Conservation (phyloP, 2,888 invertebrate species). For the Euproctis similis region DNA sequence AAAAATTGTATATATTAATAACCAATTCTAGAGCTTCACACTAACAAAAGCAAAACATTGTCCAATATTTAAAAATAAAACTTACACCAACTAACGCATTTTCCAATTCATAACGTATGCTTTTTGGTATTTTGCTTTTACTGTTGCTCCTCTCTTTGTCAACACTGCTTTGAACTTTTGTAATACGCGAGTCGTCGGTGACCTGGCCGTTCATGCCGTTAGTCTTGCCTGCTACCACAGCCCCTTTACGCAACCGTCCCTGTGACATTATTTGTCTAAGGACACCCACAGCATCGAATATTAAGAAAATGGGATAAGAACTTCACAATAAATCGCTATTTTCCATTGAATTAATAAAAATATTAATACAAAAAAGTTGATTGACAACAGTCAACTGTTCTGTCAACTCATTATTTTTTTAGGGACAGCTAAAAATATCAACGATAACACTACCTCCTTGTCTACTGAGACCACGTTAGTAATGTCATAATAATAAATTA, state of each 20-base stretch:
- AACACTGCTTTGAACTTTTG: constrained; percentile 6
- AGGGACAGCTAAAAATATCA: too few relatives aligned
- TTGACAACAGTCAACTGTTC: constrained; percentile 32
- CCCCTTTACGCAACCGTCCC: constrained; percentile 26
- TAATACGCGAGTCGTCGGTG: constrained; percentile 21
- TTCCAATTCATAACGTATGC: constrained; percentile 55
- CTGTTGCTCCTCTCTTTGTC: constrained; percentile 29
- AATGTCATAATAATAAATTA: too few relatives aligned
- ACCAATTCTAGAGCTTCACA: too few relatives aligned
- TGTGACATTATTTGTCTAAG: constrained; percentile 32
- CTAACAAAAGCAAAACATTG: too few relatives aligned
- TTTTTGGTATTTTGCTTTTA: constrained; percentile 49
- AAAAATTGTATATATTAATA: too few relatives aligned
- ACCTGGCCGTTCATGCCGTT: constrained; percentile 17
- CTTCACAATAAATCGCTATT: constrained; percentile 12
- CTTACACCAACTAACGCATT: constrained; percentile 61
- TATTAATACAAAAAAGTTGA: constrained; percentile 33
- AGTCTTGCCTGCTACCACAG: constrained; percentile 7
- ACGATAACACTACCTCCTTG: too few relatives aligned
- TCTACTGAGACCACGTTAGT: too few relatives aligned
- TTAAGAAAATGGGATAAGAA: constrained; percentile 8
- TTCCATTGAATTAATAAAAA: constrained; percentile 30
- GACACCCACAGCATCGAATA: constrained; percentile 15
- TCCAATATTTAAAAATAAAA: constrained; percentile 5
- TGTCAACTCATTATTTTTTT: constrained; percentile 18